Percentiles rank a stretch among this genome's conserved stretches.
phyloP scores from a whole-genome alignment of 2,797 vertebrate species.

The Taeniopygia guttata region DNA sequence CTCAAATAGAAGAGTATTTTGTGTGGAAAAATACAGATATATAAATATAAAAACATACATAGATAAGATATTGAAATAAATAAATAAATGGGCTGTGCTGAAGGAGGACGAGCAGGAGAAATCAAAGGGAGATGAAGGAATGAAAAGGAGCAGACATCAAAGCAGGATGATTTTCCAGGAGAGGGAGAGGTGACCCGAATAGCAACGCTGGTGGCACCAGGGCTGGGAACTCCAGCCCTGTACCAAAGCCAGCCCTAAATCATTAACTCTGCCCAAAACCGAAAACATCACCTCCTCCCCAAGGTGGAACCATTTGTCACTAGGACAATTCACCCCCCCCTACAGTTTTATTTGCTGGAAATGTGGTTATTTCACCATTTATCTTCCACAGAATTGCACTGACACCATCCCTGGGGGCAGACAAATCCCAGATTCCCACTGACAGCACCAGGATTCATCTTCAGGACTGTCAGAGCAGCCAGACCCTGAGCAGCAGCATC shows the following conservation, averaged over 20 bases:
- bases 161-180: neutral
- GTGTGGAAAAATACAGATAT: neutral
- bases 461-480: neutral
- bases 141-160: conserved; percentile 12
- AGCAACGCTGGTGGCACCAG: neutral
- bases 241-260: neutral
- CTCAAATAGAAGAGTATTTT: neutral
- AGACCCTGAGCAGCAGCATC: neutral
- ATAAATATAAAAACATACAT: neutral
- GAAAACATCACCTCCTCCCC: neutral
- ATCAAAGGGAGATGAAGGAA: conserved; percentile 1
- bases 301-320: neutral
- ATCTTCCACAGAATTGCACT: neutral
- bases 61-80: neutral
- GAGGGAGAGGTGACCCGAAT: neutral
- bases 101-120: neutral
- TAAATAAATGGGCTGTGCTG: neutral
- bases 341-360: neutral
- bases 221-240: neutral
- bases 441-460: rapidly evolving
- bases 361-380: neutral
- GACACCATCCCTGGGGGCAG: neutral
- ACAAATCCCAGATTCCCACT: neutral
- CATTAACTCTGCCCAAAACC: neutral
- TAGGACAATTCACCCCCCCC: neutral